These are phyloP conservation scores for Brachyopa scutellaris DNA, from an alignment of 2,888 invertebrate species.

Conservation along the genomic window DNA sequence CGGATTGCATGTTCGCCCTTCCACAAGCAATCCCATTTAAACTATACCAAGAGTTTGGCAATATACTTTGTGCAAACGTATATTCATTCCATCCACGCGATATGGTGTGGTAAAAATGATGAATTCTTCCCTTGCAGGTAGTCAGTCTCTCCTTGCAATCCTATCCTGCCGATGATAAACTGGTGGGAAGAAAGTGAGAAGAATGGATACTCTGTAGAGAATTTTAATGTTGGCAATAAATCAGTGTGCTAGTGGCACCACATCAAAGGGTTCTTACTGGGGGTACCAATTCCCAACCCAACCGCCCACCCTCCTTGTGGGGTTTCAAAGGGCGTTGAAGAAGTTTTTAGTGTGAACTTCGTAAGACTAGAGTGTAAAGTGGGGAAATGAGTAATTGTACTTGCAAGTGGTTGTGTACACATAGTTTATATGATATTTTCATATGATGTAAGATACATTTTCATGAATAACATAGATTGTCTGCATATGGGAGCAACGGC, in stretches of 20 bases:
- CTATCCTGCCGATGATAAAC: conserved; percentile 64
- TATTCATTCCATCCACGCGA: conserved; percentile 61
- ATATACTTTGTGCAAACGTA: too few species aligned
- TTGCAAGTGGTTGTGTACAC: conserved; percentile 31
- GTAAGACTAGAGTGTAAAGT: conserved; percentile 26
- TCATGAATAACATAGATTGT: conserved; percentile 53
- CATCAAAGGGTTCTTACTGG: conserved; percentile 64
- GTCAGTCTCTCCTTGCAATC: not conserved
- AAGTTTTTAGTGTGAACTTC: conserved; percentile 30
- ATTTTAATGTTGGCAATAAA: conserved; percentile 71
- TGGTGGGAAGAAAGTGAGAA: conserved; percentile 44
- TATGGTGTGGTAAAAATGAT: conserved; percentile 21
- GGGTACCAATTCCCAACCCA: too few species aligned
- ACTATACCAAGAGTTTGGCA: not conserved
- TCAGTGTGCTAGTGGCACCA: conserved; percentile 66
- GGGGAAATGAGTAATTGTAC: conserved; percentile 57
- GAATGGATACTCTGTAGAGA: conserved; percentile 64
- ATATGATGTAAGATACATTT: conserved; percentile 37
- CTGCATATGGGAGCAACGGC: conserved; percentile 26
- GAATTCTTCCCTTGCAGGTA: conserved; percentile 9
- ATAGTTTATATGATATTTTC: conserved; percentile 43
- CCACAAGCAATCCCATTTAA: conserved; percentile 1
- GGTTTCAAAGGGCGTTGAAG: too few species aligned
- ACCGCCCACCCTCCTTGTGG: too few species aligned
- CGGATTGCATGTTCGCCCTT: conserved; percentile 38